Base-by-base conservation (phyloP, 2,113 vertebrate species). In the Oncorhynchus masou region DNA sequence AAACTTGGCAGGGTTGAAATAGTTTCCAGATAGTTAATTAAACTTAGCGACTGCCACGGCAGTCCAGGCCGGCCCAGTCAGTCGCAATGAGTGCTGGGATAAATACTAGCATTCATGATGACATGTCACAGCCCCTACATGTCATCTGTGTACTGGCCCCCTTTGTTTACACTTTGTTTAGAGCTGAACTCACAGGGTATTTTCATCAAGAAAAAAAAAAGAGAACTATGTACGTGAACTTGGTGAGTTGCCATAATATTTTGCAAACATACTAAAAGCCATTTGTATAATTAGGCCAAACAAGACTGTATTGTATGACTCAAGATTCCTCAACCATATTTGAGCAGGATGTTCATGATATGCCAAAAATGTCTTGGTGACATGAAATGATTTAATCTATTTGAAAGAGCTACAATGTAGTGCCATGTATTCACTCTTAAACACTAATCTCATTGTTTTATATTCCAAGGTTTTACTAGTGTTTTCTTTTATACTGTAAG, bases 21-120 rank as follows among this genome's bases (percentile, higher is more conserved):
- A 84, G 89, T 91, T 92, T 91, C 89, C 90, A 92, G 90, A 89
- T 90, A 91, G 86, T 88, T 90, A 82, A 89, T 92, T 89, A 89
- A 88, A 87, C 88, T 91, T 68, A 79, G 80, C 64, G 73, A 84
- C 83, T 86, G 84, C 80, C 76, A 75, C 76, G 65, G 75, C 59
- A 64, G 82, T 68, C 64, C 74, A 66, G 67, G 84, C 49, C 2
- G 60, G 83, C 80, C 88, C 79, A 86, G 81, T 77, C 88, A 84
- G 81, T 88, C 67, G 9, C 84, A 85, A 78, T 76, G 82, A 70
- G 83, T 57, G 76, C 77, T 1, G 62, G 78, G 83, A 83, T 91
- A 87, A 91, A 92, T 88, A 76, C 88, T 80, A 83, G 78, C 88
- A 87, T 88, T 91, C 87, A 89, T 86, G 87, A 86, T 88, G 91